Evolutionary conservation across 2,888 invertebrate species (phyloP), one percentile per base, ranked within the genome.

Genomic region (Steinernema carpocapsae): DNA sequence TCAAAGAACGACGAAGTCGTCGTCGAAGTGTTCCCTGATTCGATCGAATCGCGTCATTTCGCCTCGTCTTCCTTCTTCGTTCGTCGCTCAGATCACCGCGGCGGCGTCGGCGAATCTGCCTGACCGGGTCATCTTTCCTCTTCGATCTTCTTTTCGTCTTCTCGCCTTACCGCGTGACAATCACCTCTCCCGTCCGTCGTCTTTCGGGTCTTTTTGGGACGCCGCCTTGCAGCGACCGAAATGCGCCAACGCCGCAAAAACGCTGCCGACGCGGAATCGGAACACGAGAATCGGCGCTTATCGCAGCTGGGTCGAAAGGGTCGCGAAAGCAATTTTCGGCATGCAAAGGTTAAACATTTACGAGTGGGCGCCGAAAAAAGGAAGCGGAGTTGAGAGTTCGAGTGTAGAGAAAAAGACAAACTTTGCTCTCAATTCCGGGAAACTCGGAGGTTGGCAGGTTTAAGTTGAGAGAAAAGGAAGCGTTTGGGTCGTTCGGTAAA

Each of bases 281-380:
- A 64, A 26, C 64, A 26, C 22, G 4, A 14, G 24, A 24, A 56
- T 56, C 56, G 56, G 56, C 56, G 56, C 56, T 56, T 56, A 32
- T 32, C 64, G 64, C 19, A 17, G n/a, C 17, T 29, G 32, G 64
- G 37, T 37, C 37, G 37, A 37, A 37, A 64, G 64, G n/a, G 19
- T 37, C 64, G 64, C 14, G 48, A 32, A 17, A 26, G 64, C 26
- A 14, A 17, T 17, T 32, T 14, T 64, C 17, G 48, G 19, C 64
- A 26, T 29, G 12, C 64, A 37, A 32, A 64, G 64, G 64, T 64
- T 32, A 17, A 56, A 56, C 56, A 26, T 12, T 64, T 26, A 32
- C 64, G 32, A 64, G 64, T 64, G 64, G 56, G 56, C 56, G 56
- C 56, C 56, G 56, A 56, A 56, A 56, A 56, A 26, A 22, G 56